Evolutionary conservation across 1,140 invertebrate species (phyloP).

Genomic region (Babylonia areolata): DNA sequence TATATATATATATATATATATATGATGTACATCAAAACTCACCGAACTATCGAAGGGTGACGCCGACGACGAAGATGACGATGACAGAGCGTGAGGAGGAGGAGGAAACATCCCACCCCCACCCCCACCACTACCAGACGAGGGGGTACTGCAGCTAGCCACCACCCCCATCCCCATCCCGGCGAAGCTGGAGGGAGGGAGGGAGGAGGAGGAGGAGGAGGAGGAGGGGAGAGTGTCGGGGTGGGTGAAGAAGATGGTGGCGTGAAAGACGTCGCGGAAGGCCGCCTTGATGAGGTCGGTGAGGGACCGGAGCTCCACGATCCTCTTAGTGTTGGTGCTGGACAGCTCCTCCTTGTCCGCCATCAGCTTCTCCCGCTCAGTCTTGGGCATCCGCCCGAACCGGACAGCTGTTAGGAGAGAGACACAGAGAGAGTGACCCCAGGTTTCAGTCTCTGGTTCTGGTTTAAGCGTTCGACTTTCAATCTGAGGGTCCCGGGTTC

Average conservation of each 20-base stretch:
- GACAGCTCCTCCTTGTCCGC: slow-evolving; percentile 80
- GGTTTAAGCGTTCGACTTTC: no score
- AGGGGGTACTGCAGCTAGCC: background rate
- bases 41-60: slow-evolving; percentile 3
- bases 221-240: background rate
- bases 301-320: slow-evolving; percentile 61
- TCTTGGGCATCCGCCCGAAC: slow-evolving; percentile 98
- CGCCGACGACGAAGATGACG: background rate
- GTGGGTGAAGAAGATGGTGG: slow-evolving; percentile 50
- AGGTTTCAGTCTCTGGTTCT: no score
- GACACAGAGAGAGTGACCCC: no score
- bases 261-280: slow-evolving; percentile 60
- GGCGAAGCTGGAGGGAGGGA: background rate
- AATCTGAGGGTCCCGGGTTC: no score
- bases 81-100: background rate
- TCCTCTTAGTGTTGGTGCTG: slow-evolving; percentile 49
- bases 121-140: background rate
- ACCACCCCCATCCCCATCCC: background rate
- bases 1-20: no score
- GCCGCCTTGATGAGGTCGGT: slow-evolving; percentile 64
- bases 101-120: background rate
- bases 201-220: background rate
- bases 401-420: slow-evolving; percentile 86
- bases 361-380: slow-evolving; percentile 96
- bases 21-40: no score